Percentiles rank a stretch among this genome's conserved stretches.
phyloP scores from a whole-genome alignment of 2,113 vertebrate species.

The Cryptoleucopteryx plumbea region DNA sequence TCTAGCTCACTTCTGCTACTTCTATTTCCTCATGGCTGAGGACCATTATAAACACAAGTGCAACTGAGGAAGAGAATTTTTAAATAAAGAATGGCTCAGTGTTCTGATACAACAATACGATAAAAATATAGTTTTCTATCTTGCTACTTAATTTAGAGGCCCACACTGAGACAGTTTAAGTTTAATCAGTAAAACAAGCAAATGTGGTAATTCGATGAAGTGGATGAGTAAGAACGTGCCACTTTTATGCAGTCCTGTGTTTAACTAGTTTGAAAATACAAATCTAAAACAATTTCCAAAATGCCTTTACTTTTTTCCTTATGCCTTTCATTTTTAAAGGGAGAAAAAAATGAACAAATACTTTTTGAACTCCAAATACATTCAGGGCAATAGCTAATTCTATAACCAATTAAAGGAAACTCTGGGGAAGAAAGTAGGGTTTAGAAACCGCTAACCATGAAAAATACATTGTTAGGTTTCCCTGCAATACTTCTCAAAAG shows the following conservation, averaged over 20 bases:
- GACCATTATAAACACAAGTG: background rate
- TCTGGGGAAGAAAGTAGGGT: background rate
- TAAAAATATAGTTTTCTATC: background rate
- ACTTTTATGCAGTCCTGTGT: background rate
- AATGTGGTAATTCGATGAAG: background rate
- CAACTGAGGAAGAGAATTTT: background rate
- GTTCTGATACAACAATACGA: background rate
- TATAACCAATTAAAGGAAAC: background rate
- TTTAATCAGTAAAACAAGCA: background rate
- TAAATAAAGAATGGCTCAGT: background rate
- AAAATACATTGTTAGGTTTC: background rate
- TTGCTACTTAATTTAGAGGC: background rate
- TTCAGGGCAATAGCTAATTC: background rate
- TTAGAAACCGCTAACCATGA: background rate
- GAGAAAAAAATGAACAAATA: background rate
- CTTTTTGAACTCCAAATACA: background rate
- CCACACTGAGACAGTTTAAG: background rate
- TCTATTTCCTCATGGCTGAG: background rate
- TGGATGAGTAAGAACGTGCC: fast-evolving
- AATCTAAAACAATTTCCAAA: background rate
- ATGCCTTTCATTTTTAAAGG: background rate
- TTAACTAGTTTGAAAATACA: background rate
- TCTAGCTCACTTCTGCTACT: background rate
- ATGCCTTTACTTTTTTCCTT: background rate
- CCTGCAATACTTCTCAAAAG: background rate